These are phyloP conservation scores for Heterocephalus glaber DNA, from an alignment of 2,113 vertebrate species.

Conservation along the genomic window DNA sequence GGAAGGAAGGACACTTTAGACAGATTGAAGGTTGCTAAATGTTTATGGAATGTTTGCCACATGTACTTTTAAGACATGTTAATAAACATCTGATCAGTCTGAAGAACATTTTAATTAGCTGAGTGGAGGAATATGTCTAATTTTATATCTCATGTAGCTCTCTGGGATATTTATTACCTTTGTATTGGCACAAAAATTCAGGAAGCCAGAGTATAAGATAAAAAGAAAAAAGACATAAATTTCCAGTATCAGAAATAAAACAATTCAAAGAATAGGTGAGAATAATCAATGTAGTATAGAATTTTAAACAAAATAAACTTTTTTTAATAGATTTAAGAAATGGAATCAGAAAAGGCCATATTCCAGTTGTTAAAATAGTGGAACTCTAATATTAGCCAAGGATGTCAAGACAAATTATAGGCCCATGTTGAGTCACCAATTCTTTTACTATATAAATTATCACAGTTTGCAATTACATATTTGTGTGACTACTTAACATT, in stretches of 20 bases:
- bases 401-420: neutral
- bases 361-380: neutral
- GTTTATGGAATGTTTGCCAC: neutral
- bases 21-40: neutral
- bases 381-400: neutral
- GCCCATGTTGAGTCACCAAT: neutral
- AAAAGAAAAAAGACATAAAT: too few relatives aligned
- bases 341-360: neutral
- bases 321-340: neutral
- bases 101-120: neutral
- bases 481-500: neutral
- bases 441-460: neutral
- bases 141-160: neutral
- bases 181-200: neutral
- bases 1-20: neutral
- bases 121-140: neutral
- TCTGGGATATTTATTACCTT: neutral
- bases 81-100: neutral
- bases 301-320: neutral
- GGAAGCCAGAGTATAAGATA: slow-evolving; percentile 4
- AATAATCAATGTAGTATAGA: neutral
- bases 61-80: neutral
- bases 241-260: neutral
- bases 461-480: neutral
- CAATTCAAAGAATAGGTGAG: neutral